Conservation (phyloP, 92 coral and sea anemone species). For the Phenganax stokvisi region DNA sequence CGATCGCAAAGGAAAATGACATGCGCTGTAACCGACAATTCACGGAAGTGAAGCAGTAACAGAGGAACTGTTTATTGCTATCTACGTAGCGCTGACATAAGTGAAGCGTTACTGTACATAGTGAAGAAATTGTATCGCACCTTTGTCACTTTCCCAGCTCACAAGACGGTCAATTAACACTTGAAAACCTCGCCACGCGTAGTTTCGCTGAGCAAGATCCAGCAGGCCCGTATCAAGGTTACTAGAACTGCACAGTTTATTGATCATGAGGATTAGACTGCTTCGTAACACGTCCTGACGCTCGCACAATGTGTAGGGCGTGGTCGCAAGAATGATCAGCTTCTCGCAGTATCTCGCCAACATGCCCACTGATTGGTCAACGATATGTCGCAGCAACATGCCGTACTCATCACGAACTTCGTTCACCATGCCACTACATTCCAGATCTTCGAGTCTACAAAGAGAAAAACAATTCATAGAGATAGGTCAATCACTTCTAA, state of each 20-base stretch:
- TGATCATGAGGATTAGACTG: slow-evolving; percentile 71
- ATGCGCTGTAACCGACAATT: too few species aligned
- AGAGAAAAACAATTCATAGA: neutral
- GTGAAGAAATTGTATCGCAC: slow-evolving; percentile 32
- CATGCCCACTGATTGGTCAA: slow-evolving; percentile 61
- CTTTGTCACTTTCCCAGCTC: slow-evolving; percentile 88
- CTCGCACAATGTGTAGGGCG: slow-evolving; percentile 85
- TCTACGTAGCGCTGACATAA: neutral
- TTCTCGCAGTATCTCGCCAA: slow-evolving; percentile 67
- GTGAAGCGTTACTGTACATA: too few species aligned
- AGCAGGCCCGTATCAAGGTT: slow-evolving; percentile 41
- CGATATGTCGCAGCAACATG: slow-evolving; percentile 66
- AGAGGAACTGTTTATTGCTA: neutral
- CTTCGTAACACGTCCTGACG: slow-evolving; percentile 86
- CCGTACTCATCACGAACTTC: slow-evolving; percentile 87
- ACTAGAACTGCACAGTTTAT: slow-evolving; percentile 67
- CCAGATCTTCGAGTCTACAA: slow-evolving; percentile 71
- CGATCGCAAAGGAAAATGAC: too few species aligned
- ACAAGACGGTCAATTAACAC: slow-evolving; percentile 77
- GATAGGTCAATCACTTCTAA: neutral
- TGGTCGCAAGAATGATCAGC: slow-evolving; percentile 62
- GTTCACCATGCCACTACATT: slow-evolving; percentile 83
- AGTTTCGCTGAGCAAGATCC: slow-evolving; percentile 58
- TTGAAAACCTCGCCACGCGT: slow-evolving; percentile 89
- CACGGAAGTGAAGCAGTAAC: too few species aligned